Percentiles rank a stretch among this genome's conserved stretches.
Evolutionary conservation across 2,113 vertebrate species (phyloP).

Genomic region (Dipodomys merriami): DNA sequence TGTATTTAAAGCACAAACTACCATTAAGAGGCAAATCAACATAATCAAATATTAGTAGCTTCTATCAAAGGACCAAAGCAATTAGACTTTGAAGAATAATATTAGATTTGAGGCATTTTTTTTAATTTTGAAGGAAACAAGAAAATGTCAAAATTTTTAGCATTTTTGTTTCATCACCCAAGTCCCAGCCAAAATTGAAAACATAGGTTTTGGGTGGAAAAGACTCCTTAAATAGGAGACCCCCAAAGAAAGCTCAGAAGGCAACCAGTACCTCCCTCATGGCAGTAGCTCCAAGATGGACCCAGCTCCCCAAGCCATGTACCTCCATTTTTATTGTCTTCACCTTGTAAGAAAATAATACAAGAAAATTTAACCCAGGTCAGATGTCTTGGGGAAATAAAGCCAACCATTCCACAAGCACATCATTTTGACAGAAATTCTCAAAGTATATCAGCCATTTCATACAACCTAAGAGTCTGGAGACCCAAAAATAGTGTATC

Average conservation of each 20-base stretch:
- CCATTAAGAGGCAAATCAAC: slow-evolving; percentile 52
- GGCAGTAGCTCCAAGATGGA: neutral
- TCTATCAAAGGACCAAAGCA: slow-evolving; percentile 57
- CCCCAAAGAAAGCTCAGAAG: neutral
- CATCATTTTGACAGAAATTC: slow-evolving; percentile 41
- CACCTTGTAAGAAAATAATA: slow-evolving; percentile 1
- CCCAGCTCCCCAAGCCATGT: neutral
- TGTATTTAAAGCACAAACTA: slow-evolving; percentile 67
- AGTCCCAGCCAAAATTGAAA: slow-evolving; percentile 3
- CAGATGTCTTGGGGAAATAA: slow-evolving; percentile 42
- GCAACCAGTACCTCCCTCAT: neutral
- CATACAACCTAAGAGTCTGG: neutral
- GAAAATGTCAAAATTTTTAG: neutral
- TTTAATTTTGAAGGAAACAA: slow-evolving; percentile 40
- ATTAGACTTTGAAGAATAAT: slow-evolving; percentile 51
- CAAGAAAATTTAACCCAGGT: slow-evolving; percentile 17
- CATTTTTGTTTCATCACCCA: neutral
- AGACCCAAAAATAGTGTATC: neutral
- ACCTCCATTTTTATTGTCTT: slow-evolving; percentile 3
- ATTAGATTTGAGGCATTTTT: neutral
- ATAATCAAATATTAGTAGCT: slow-evolving; percentile 62
- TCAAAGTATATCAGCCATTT: slow-evolving; percentile 46
- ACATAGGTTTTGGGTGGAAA: neutral
- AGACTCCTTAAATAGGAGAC: neutral
- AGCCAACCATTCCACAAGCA: slow-evolving; percentile 37